These are phyloP conservation scores for Cotesia chilonis DNA, from an alignment of 1,140 invertebrate genomes.

Conservation along the genomic window DNA sequence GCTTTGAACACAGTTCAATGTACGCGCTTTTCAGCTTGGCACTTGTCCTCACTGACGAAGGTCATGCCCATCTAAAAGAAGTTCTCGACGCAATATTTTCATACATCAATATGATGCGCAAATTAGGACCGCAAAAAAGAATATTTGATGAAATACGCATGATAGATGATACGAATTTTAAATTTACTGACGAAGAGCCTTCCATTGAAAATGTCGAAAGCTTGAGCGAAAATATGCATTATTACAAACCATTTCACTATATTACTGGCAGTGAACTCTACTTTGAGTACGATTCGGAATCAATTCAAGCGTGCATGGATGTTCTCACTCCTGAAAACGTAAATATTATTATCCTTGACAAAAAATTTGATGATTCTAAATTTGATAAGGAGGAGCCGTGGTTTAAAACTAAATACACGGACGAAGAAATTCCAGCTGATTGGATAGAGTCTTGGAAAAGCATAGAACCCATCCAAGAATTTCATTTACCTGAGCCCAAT, in stretches of 20 bases:
- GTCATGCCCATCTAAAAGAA: conserved; percentile 75
- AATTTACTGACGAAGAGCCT: conserved; percentile 73
- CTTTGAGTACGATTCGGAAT: conserved; percentile 81
- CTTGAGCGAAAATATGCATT: conserved; percentile 81
- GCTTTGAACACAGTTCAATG: conserved; percentile 79
- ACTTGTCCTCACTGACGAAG: conserved; percentile 82
- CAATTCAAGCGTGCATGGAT: conserved; percentile 73
- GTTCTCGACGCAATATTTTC: conserved; percentile 76
- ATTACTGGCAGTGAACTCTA: conserved; percentile 78
- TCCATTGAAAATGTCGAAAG: conserved; percentile 82
- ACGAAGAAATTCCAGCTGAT: conserved; percentile 67
- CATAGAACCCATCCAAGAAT: conserved; percentile 67
- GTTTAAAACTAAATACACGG: conserved; percentile 75
- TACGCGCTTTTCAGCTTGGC: conserved; percentile 79
- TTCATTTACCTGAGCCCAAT: conserved; percentile 81
- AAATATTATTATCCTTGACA: conserved; percentile 77
- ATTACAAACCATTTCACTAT: conserved; percentile 80
- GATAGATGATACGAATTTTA: conserved; percentile 77
- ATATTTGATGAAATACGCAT: conserved; percentile 77
- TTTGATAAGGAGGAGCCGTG: conserved; percentile 77
- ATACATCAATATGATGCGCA: conserved; percentile 76
- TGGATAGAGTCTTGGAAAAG: conserved; percentile 71
- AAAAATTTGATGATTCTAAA: conserved; percentile 66
- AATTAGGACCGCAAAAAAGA: conserved; percentile 70
- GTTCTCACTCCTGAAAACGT: conserved; percentile 76